phyloP scores from a whole-genome alignment of 1,140 invertebrate species.

The Cataglyphis hispanica region DNA sequence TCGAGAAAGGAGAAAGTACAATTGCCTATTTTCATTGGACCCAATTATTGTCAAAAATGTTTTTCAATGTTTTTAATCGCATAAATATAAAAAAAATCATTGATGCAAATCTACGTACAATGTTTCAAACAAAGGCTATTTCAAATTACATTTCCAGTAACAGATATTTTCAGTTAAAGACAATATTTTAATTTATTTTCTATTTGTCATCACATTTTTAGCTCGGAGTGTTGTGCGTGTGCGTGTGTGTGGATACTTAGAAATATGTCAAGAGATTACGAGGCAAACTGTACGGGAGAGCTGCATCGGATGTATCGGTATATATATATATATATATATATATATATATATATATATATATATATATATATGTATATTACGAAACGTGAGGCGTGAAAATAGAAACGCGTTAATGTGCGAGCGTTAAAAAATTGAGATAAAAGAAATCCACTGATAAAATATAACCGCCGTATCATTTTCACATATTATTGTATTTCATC shows the following conservation, averaged over 20 bases:
- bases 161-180: neutral
- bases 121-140: neutral
- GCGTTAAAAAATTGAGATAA: slow-evolving; percentile 29
- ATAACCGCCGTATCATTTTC: neutral
- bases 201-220: neutral
- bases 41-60: neutral
- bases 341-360: neutral
- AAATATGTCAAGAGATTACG: neutral
- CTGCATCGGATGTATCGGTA: slow-evolving; percentile 29
- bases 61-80: neutral
- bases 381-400: slow-evolving; percentile 43
- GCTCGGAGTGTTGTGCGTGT: neutral
- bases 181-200: no score
- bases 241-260: neutral
- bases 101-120: neutral
- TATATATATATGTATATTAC: slow-evolving; percentile 6
- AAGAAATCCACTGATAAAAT: neutral
- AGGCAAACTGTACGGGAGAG: slow-evolving; percentile 1
- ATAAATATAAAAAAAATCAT: no score
- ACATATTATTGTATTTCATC: neutral
- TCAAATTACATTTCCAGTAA: neutral
- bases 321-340: neutral
- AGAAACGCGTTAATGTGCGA: slow-evolving; percentile 20
- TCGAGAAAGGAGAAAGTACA: neutral
- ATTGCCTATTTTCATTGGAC: neutral